These are phyloP conservation scores for Iselma pallidipennis DNA, from an alignment of 2,888 invertebrate species.

Conservation along the genomic window DNA sequence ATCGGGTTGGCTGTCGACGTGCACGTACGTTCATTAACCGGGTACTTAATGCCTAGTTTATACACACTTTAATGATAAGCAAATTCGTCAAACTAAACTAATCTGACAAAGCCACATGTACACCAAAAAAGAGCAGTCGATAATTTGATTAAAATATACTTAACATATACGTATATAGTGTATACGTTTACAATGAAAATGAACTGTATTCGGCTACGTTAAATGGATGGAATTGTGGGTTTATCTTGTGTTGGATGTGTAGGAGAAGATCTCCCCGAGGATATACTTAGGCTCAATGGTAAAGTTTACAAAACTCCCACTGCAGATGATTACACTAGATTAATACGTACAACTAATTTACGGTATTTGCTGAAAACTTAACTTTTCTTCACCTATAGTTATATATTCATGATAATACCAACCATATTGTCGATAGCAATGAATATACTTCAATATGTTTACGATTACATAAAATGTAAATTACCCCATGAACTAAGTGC, in stretches of 20 bases:
- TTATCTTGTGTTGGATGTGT: not conserved
- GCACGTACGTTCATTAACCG: not conserved
- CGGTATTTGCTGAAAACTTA: no score
- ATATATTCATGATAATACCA: not conserved
- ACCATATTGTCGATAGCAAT: not conserved
- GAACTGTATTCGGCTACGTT: not conserved
- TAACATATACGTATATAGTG: not conserved
- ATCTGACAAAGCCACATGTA: not conserved
- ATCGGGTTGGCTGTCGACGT: not conserved
- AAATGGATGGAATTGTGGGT: not conserved
- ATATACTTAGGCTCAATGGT: not conserved
- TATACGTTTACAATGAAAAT: not conserved
- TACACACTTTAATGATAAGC: not conserved
- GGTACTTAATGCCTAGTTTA: not conserved
- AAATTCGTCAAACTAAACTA: not conserved
- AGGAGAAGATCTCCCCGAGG: not conserved
- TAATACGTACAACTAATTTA: not conserved
- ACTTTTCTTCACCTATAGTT: not conserved
- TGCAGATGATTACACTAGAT: not conserved
- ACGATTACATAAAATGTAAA: not conserved
- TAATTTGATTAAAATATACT: no score
- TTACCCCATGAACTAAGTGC: not conserved
- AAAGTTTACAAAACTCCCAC: not conserved
- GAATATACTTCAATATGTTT: not conserved
- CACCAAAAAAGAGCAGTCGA: no score